Evolutionary conservation across 2,888 invertebrate genomes (phyloP).

Genomic region (Epistrophe eligans): DNA sequence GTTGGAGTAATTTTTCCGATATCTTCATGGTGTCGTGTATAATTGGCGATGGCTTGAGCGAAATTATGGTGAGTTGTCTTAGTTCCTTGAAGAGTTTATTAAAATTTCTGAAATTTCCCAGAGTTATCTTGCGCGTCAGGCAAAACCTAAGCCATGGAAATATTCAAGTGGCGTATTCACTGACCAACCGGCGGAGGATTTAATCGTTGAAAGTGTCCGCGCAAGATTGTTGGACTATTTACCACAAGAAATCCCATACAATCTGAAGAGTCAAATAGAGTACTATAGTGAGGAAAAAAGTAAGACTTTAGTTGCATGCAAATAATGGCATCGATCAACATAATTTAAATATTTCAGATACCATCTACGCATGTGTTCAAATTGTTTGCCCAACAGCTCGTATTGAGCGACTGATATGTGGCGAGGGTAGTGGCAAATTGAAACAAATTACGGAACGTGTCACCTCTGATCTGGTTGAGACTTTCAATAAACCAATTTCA

Average conservation of each 20-base stretch:
- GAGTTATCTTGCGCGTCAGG: constrained; percentile 81
- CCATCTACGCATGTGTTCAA: constrained; percentile 85
- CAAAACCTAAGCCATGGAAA: constrained; percentile 88
- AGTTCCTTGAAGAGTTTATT: not conserved
- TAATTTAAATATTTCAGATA: constrained; percentile 82
- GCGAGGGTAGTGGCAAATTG: constrained; percentile 88
- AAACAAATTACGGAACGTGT: constrained; percentile 88
- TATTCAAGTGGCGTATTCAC: constrained; percentile 89
- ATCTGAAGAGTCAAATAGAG: constrained; percentile 87
- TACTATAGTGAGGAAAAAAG: constrained; percentile 87
- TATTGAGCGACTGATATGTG: constrained; percentile 88
- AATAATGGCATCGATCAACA: not conserved
- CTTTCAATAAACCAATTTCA: constrained; percentile 86
- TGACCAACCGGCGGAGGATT: constrained; percentile 88
- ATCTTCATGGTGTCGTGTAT: constrained; percentile 97
- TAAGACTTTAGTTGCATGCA: constrained; percentile 62
- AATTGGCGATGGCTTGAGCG: constrained; percentile 89
- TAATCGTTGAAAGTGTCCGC: constrained; percentile 90
- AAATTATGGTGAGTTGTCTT: constrained; percentile 86
- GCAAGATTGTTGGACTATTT: constrained; percentile 93
- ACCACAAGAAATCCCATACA: constrained; percentile 94
- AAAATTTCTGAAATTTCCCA: constrained; percentile 48
- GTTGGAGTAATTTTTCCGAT: constrained; percentile 92
- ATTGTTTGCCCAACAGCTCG: constrained; percentile 88
- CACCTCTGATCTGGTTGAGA: constrained; percentile 87